Evolutionary conservation across 2,113 vertebrate species (phyloP), one percentile per base, ranked within the genome.

Genomic region (Oncorhynchus kisutch): DNA sequence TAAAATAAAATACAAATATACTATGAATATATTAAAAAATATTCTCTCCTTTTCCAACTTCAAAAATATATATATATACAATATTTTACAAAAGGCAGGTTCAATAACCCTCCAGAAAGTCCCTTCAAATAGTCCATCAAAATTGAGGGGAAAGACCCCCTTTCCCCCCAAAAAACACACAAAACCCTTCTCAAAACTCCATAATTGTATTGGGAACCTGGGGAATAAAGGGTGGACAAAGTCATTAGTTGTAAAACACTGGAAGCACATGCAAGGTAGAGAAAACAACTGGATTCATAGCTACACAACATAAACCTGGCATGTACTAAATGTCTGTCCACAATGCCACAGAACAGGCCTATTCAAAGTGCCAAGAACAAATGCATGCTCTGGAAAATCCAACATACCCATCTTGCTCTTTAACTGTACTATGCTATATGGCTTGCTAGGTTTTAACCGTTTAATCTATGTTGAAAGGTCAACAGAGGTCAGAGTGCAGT

Each of bases 131-230:
- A 88, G 83, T 89, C 90, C 89, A 92, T 91, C 90, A 88, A 92
- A 89, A 88, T 57, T 92, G 90, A 96, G 95, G 96, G 94, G 95
- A 95, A 95, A 92, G 88, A 90, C 89, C 91, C 95, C 96, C 85
- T 85, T 84, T 88, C 92, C 96, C 95, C 34, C 94, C 79, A 72
- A 89, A 34, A 34, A 88, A 83, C 29, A 59, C 87, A 29, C 78
- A 29, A 69, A 65, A 72, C 74, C 64, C 81, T 88, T 92, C 95
- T 95, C 88, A 99, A 84, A 95, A 93, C 95, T 94, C 98, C 98
- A 99, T 99, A 96, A 99, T 99, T 99, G 96, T 95, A 90, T 92
- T 78, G 85, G 89, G 90, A 78, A 91, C 95, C 97, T 99, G 80
- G 49, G 85, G 72, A 90, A 84, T 82, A 90, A 79, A 85, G 1